Base-by-base conservation (phyloP, 2,797 vertebrate genomes). In the Phaenicophaeus curvirostris region DNA sequence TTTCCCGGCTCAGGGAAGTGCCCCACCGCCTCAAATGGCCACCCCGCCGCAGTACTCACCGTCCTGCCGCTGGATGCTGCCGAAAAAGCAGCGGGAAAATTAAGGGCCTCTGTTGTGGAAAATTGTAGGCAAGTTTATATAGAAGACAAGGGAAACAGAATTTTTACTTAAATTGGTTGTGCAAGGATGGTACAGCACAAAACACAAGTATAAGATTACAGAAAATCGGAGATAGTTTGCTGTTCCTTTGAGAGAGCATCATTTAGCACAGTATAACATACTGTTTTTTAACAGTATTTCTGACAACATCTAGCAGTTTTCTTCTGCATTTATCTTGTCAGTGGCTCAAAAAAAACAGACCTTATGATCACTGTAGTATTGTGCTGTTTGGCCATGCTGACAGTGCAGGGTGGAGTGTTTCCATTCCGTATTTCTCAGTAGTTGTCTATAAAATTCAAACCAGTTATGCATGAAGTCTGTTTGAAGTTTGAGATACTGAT, bases 191-290 rank as follows among this genome's bases (percentile, higher is more conserved):
- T 62, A 21, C 5, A 42, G 59, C 73, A 28, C 25, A 67, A 55
- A 87, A 79, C 24, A 53, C 42, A 77, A 89, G 41, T 89, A 7
- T 33, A 42, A 85, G 58, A 54, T 83, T 30, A 85, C 75, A 41
- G 92, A 90, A 96, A 93, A 95, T 90, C 37, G 13, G 81, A 82
- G 71, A 25, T 33, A 44, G 53, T 50, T 84, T 59, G 39, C 3
- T 39, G 27, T 85, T 82, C 67, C 63, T 90, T 89, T 85, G 57
- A 89, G 94, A 95, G 93, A 95, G 11, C 68, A 90, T 94, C 93
- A 65, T 33, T 58, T 75, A 86, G 63, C 54, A 24, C 16, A n/a
- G 24, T 12, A 3, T 53, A 44, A 44, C 44, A n/a, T 85, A 76
- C 58, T 68, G 28, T 85, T 89, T 83, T 84, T 44, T 41, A 11